Conservation (phyloP, 2,888 invertebrate genomes). For the Heteromurus nitidus region DNA sequence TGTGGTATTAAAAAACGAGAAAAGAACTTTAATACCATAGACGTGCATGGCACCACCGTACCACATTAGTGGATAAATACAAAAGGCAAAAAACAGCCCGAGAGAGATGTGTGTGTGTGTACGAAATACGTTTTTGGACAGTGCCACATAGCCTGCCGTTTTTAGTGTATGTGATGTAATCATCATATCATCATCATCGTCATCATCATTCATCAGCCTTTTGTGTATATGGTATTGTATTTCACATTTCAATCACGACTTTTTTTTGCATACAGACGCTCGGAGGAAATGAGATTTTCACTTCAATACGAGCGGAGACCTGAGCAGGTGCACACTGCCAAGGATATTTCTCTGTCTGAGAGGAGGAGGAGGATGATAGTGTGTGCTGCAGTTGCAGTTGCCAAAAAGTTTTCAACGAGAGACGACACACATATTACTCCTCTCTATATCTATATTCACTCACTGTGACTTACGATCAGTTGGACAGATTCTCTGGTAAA, state of each 20-base stretch:
- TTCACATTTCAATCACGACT: conserved; percentile 65
- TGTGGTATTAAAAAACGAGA: conserved; percentile 30
- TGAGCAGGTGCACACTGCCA: conserved; percentile 60
- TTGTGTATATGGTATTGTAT: conserved; percentile 58
- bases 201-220: conserved; percentile 55
- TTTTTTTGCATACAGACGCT: conserved; percentile 48
- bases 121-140: too few relatives aligned
- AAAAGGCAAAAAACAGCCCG: too few relatives aligned
- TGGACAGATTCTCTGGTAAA: too few relatives aligned
- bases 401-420: too few relatives aligned
- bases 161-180: conserved; percentile 36
- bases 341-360: conserved; percentile 30
- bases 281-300: conserved; percentile 55
- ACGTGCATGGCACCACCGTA: conserved; percentile 9
- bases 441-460: too few relatives aligned
- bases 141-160: background rate
- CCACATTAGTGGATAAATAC: too few relatives aligned
- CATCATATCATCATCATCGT: conserved; percentile 36
- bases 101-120: too few relatives aligned
- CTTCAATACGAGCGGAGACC: conserved; percentile 56
- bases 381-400: too few relatives aligned
- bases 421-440: too few relatives aligned
- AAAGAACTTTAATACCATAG: conserved; percentile 50
- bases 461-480: too few relatives aligned
- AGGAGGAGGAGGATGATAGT: too few relatives aligned